Conservation (phyloP, 2,113 vertebrate species). For the Callopanchax toddi region DNA sequence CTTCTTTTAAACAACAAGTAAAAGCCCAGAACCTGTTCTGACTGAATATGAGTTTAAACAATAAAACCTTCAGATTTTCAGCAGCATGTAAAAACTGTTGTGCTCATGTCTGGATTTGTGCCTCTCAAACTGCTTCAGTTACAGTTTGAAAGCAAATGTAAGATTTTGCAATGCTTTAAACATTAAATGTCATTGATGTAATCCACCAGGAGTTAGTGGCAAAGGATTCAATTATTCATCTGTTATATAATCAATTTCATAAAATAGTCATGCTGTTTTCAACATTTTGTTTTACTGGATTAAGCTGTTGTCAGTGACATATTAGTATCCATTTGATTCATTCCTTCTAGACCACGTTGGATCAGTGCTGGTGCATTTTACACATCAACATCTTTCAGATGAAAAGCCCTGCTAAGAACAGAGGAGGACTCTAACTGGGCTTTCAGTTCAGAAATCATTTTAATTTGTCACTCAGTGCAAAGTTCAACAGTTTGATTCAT, state of each 20-base stretch:
- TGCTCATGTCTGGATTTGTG: background rate
- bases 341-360: background rate
- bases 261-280: background rate
- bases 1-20: conserved; percentile 11
- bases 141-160: background rate
- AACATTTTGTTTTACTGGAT: background rate
- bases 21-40: conserved; percentile 8
- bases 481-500: background rate
- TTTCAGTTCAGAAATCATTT: background rate
- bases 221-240: background rate
- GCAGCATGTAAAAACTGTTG: background rate
- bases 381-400: background rate
- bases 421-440: too few species aligned
- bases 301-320: background rate
- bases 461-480: background rate
- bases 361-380: background rate
- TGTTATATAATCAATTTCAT: background rate
- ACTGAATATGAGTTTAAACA: conserved; percentile 12
- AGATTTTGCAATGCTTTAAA: background rate
- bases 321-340: background rate
- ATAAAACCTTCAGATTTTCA: background rate
- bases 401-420: too few species aligned
- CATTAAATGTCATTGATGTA: background rate
- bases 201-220: background rate
- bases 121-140: background rate